Conservation (phyloP, 2,888 invertebrate species). For the Marronus borbonicus region DNA sequence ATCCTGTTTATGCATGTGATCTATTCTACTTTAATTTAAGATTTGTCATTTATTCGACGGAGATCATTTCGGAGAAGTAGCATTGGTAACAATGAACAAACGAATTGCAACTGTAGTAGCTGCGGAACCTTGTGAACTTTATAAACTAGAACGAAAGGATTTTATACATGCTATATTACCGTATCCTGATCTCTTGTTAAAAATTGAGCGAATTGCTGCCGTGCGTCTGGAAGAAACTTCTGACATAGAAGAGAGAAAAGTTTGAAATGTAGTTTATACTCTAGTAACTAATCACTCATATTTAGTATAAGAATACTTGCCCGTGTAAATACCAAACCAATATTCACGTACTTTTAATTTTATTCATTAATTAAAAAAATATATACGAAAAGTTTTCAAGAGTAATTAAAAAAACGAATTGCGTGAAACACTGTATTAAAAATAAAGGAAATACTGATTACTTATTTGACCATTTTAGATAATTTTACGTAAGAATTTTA, state of each 20-base stretch:
- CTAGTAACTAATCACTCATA: background rate
- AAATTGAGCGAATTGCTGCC: slow-evolving; percentile 71
- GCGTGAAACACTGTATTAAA: no score
- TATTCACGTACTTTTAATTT: background rate
- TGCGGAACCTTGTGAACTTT: slow-evolving; percentile 69
- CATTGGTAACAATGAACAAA: slow-evolving; percentile 65
- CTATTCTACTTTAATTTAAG: slow-evolving; percentile 59
- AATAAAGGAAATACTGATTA: no score
- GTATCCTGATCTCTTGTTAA: slow-evolving; percentile 69
- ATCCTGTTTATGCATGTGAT: background rate
- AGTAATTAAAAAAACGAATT: no score
- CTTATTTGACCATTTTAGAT: no score
- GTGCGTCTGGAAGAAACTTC: slow-evolving; percentile 72
- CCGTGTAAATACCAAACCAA: slow-evolving; percentile 9
- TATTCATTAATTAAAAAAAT: background rate
- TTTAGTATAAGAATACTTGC: slow-evolving; percentile 13
- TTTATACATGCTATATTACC: slow-evolving; percentile 69
- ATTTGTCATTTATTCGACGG: slow-evolving; percentile 75
- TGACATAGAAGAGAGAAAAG: slow-evolving; percentile 68
- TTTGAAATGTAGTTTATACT: background rate
- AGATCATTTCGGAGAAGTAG: slow-evolving; percentile 72
- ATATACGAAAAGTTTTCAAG: no score
- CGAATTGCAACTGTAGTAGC: slow-evolving; percentile 68
- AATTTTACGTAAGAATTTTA: no score
- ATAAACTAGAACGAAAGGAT: slow-evolving; percentile 67